Evolutionary conservation across 2,113 vertebrate genomes (phyloP).

Genomic region (Dolichallabes microphthalmus): DNA sequence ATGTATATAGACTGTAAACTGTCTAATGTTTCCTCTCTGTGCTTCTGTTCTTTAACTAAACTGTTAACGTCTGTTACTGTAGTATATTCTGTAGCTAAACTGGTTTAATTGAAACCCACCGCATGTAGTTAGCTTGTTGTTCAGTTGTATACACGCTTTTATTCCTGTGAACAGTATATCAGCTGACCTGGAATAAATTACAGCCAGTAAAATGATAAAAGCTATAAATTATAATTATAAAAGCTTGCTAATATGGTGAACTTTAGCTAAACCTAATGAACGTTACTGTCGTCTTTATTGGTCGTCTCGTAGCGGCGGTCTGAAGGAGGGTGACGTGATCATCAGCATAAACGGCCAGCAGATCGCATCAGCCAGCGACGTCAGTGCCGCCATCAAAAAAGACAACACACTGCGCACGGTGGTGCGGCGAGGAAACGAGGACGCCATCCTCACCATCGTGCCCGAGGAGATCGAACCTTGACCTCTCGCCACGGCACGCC

Average conservation of each 20-base stretch:
- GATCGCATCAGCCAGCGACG: slow-evolving; percentile 85
- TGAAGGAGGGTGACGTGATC: slow-evolving; percentile 91
- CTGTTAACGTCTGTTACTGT: background rate
- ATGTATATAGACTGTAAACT: background rate
- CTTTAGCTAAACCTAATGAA: background rate
- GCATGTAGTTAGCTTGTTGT: background rate
- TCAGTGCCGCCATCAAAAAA: slow-evolving; percentile 87
- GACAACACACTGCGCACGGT: slow-evolving; percentile 81
- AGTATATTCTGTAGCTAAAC: background rate
- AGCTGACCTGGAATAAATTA: too few relatives aligned
- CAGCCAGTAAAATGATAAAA: too few relatives aligned
- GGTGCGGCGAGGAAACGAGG: slow-evolving; percentile 91
- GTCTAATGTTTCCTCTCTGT: background rate
- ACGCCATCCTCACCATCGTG: slow-evolving; percentile 83
- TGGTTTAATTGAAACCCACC: background rate
- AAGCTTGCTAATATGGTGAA: too few relatives aligned
- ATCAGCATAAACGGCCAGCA: slow-evolving; percentile 95
- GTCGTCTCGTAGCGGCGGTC: slow-evolving; percentile 76
- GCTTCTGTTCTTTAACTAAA: background rate
- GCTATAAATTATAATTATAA: background rate
- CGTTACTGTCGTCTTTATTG: background rate
- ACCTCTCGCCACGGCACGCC: slow-evolving; percentile 60
- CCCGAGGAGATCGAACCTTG: slow-evolving; percentile 90
- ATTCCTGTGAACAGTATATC: background rate
- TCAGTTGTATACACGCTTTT: background rate